phyloP scores from a whole-genome alignment of 2,113 vertebrate genomes.

The Terrapene triunguis region DNA sequence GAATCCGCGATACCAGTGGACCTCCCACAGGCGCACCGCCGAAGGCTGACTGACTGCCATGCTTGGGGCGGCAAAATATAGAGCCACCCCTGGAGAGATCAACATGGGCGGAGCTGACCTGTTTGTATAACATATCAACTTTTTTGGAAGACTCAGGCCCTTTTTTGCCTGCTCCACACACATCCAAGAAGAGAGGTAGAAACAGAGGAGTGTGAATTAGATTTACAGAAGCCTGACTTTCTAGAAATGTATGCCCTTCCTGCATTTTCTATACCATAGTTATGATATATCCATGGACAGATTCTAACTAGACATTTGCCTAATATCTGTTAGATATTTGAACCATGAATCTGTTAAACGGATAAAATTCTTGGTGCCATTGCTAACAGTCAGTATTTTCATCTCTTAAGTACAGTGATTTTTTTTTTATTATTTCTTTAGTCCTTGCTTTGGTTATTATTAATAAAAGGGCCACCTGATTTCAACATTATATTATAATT shows the following conservation, averaged over 20 bases:
- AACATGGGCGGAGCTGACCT: not conserved
- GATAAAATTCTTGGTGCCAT: not conserved
- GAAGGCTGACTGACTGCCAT: too few relatives aligned
- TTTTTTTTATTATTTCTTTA: not conserved
- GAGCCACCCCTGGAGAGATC: not conserved
- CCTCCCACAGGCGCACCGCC: too few relatives aligned
- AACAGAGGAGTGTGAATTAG: too few relatives aligned
- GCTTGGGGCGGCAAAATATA: too few relatives aligned
- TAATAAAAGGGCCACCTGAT: not conserved
- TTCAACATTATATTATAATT: not conserved
- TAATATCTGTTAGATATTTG: not conserved
- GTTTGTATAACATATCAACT: not conserved
- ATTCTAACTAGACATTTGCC: not conserved
- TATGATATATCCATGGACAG: too few relatives aligned
- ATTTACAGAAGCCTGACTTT: too few relatives aligned
- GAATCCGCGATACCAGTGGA: too few relatives aligned
- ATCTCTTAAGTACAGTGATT: not conserved
- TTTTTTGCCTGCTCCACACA: not conserved
- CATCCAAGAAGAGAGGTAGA: not conserved
- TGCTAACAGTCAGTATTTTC: not conserved
- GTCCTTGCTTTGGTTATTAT: not conserved
- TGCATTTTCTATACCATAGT: too few relatives aligned
- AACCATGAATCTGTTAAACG: not conserved
- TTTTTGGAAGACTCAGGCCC: not conserved
- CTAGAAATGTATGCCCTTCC: too few relatives aligned